Percentiles rank a stretch among this genome's conserved stretches.
Conservation (phyloP, 2,888 invertebrate species). For the Nudaria mundana region DNA sequence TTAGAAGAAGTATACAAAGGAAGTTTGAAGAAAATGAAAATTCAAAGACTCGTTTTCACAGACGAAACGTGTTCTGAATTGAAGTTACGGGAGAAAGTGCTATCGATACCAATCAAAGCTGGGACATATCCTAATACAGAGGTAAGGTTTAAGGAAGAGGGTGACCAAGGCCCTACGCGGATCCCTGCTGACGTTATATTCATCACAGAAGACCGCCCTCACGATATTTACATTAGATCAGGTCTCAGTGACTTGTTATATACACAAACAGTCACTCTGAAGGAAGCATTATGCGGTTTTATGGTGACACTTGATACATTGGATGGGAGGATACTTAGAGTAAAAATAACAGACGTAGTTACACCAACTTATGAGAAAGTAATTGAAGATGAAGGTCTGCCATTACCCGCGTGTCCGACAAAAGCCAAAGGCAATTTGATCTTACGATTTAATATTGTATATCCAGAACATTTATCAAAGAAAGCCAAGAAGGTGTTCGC, state of each 20-base stretch:
- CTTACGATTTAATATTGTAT: constrained; percentile 82
- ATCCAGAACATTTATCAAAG: constrained; percentile 69
- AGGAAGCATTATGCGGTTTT: constrained; percentile 87
- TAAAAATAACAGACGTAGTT: constrained; percentile 87
- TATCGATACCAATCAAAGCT: constrained; percentile 87
- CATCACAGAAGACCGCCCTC: constrained; percentile 86
- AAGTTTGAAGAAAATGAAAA: constrained; percentile 91
- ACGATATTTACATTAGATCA: constrained; percentile 84
- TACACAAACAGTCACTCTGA: constrained; percentile 80
- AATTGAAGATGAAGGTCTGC: constrained; percentile 87
- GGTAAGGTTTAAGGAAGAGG: constrained; percentile 88
- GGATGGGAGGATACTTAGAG: constrained; percentile 84
- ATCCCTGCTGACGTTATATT: constrained; percentile 90
- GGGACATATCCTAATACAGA: constrained; percentile 88
- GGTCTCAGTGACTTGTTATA: constrained; percentile 84
- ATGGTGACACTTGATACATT: constrained; percentile 84
- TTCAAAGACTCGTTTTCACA: constrained; percentile 85
- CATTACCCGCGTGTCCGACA: constrained; percentile 81
- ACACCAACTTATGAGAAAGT: constrained; percentile 85
- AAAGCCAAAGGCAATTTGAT: constrained; percentile 85
- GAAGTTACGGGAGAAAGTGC: constrained; percentile 85
- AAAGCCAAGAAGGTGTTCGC: constrained; percentile 65
- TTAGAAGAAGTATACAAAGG: constrained; percentile 85
- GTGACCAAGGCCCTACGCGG: constrained; percentile 88
- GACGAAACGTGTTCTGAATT: constrained; percentile 83